Conservation (phyloP, 2,797 vertebrate genomes). For the Schizothorax lantsangensis region DNA sequence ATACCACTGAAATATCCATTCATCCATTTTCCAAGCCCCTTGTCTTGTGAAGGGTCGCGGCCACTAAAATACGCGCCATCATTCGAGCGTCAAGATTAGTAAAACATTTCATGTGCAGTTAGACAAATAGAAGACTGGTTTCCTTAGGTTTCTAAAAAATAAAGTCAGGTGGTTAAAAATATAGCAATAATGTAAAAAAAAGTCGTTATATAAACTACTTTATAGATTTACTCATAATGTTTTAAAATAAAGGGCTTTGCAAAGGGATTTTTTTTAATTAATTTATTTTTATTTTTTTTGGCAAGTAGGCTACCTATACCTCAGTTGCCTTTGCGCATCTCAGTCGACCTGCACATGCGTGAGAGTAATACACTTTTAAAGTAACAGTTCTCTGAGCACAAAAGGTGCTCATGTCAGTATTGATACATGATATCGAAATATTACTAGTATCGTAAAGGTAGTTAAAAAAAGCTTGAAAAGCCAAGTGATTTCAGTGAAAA, state of each 20-base stretch:
- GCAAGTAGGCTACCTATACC: background rate
- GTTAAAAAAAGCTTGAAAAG: background rate
- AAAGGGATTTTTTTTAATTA: slow-evolving; percentile 31
- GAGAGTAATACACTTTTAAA: slow-evolving; percentile 23
- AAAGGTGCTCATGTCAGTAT: background rate
- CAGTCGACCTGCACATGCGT: slow-evolving; percentile 14
- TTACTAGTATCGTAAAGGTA: background rate
- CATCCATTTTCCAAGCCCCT: background rate
- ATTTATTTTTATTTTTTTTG: background rate
- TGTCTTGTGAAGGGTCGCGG: background rate
- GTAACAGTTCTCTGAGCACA: background rate
- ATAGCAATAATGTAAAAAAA: background rate
- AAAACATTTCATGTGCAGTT: background rate
- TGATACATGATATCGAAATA: background rate
- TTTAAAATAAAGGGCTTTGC: background rate
- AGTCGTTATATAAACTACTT: background rate
- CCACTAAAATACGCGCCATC: background rate
- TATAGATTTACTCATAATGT: background rate
- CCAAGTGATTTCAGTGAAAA: background rate
- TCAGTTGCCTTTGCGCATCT: slow-evolving; percentile 33
- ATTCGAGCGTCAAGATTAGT: background rate
- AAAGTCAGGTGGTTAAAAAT: background rate
- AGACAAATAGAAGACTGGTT: background rate
- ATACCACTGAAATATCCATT: background rate
- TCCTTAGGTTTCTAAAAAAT: background rate